Evolutionary conservation across 2,797 vertebrate genomes (phyloP), one percentile per base, ranked within the genome.

Genomic region (Avahi laniger): DNA sequence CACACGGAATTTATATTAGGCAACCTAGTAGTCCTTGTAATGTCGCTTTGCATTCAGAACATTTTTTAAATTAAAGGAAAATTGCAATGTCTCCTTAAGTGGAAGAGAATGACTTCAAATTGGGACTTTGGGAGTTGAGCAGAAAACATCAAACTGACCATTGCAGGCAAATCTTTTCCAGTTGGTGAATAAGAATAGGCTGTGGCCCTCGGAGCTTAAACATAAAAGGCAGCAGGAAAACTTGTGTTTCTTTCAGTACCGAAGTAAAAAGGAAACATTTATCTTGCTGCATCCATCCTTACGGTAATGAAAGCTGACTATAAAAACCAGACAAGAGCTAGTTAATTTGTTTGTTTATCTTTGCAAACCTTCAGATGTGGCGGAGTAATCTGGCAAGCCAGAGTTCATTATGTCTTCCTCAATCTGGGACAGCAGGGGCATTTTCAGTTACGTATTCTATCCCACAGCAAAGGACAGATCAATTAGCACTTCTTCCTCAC

Each of bases 41-140:
- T 61, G 70, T 82, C 4, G 2, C 81, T 96, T 87, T 84, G 69
- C 96, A 67, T 96, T 97, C 92, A 95, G 94, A 92, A 97, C 97
- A 96, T 97, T 96, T 95, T 94, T 95, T 97, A 76, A 85, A 94
- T 94, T 78, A 79, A 95, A 93, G 76, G 76, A 50, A 91, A 96
- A 93, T 90, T 72, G 82, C 81, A 91, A 85, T 90, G 73, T 89
- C 70, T 92, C 96, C 91, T 76, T 95, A 93, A 94, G 96, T 93
- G 94, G 96, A 95, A 93, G 61, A 97, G 89, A 95, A 91, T 5
- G 54, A 69, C 86, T 94, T 97, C 88, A 95, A 94, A 94, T 28
- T 84, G 80, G 94, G 95, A 91, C 94, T 95, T 93, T 61, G 91
- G 89, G 95, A 89, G 43, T 76, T 72, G 85, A 91, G 50, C 65